Base-by-base conservation (phyloP, 1,140 invertebrate genomes). In the Gonioctena quinquepunctata region DNA sequence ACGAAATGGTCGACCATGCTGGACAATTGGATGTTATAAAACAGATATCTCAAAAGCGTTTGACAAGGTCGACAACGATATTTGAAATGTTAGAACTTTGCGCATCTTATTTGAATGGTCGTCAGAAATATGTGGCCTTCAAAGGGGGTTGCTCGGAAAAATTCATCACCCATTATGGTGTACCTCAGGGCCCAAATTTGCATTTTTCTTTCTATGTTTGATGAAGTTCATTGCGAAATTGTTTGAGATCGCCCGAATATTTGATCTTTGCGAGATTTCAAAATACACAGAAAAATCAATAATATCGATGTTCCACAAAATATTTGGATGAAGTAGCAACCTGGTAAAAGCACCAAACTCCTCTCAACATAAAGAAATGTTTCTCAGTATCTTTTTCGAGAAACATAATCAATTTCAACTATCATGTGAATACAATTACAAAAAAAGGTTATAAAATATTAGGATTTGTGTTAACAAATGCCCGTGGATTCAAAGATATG, bases 361-460 rank as follows among this genome's bases (percentile, higher is more conserved):
- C 50, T 52, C 50, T 52, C 2, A 52, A 52, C 18, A 52, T 52
- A 52, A 16, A 16, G 18, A 21, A 52, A 52, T 52, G 50, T n/a
- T n/a, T n/a, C n/a, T n/a, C n/a, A 52, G 50, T 52, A 16, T 52
- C 50, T 52, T 52, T 52, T 22, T 52, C 50, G 18, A 52, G 50
- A 11, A 52, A 22, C 7, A 16, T n/a, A 54, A 21, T 33, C 11
- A 33, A 13, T 33, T 33, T 33, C 28, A 33, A 33, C n/a, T 33
- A 1, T 13, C 28, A 33, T 33, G 28, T 33, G 11, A 33, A 33
- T 33, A 33, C 28, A 33, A 33, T 33, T 11, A 33, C n/a, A 2
- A 33, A 33, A 11, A 33, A n/a, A 33, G 28, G 28, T 7, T 33
- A 33, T 6, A 33, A n/a, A n/a, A 33, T 33, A 33, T 33, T 13